Percentiles rank a stretch among this genome's conserved stretches.
Conservation (phyloP, 2,888 invertebrate genomes). For the Esperia sulphurella region DNA sequence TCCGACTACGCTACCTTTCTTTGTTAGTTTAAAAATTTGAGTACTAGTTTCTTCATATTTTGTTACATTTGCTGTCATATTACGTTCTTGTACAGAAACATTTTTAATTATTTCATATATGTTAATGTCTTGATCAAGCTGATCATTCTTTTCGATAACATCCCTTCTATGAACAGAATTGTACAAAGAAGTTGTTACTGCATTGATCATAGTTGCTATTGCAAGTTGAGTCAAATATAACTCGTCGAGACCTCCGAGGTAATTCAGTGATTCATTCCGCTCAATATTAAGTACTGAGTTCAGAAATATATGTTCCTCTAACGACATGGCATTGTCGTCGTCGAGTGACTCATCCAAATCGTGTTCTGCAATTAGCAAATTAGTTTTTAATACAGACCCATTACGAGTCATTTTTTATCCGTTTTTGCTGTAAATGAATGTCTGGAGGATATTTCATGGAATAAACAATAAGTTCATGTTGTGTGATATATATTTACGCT, state of each 20-base stretch:
- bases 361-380: conserved; percentile 43
- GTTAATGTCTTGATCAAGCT: too few species aligned
- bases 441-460: too few species aligned
- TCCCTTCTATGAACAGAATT: conserved; percentile 43
- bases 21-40: conserved; percentile 6
- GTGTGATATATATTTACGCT: too few species aligned
- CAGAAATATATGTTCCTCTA: conserved; percentile 50
- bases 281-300: conserved; percentile 53
- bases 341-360: conserved; percentile 31
- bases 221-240: conserved; percentile 54
- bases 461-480: too few species aligned
- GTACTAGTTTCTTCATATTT: background rate
- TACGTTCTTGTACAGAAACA: background rate
- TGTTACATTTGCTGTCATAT: conserved; percentile 1
- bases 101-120: too few species aligned
- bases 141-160: conserved; percentile 19
- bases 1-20: conserved; percentile 40
- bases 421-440: too few species aligned
- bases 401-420: background rate
- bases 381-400: conserved; percentile 8
- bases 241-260: conserved; percentile 50
- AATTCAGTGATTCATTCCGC: conserved; percentile 37
- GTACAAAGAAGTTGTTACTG: conserved; percentile 24
- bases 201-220: conserved; percentile 40
- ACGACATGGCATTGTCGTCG: conserved; percentile 33